phyloP scores from a whole-genome alignment of 2,113 vertebrate genomes.

The Delphinapterus leucas region DNA sequence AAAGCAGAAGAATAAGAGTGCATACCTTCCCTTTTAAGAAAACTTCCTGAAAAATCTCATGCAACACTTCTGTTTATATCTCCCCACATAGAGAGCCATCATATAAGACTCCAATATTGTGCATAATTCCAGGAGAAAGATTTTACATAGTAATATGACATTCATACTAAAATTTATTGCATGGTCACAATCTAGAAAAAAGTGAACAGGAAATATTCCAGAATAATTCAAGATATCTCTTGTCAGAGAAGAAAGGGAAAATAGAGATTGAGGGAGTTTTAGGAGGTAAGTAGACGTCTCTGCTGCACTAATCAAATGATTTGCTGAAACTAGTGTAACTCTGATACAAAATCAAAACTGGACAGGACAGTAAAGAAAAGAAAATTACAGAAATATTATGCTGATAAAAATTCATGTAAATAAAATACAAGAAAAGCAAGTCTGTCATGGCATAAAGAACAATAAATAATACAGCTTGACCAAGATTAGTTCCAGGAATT shows the following conservation, averaged over 20 bases:
- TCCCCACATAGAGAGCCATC: background rate
- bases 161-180: background rate
- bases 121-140: background rate
- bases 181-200: background rate
- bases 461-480: background rate
- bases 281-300: background rate
- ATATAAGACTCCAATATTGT: background rate
- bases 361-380: background rate
- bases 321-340: background rate
- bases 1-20: background rate
- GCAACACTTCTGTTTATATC: background rate
- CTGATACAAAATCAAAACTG: background rate
- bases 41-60: background rate
- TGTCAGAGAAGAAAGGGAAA: background rate
- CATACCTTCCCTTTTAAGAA: background rate
- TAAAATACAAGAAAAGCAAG: background rate
- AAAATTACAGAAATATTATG: background rate
- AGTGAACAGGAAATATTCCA: background rate
- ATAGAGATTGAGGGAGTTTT: background rate
- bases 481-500: background rate
- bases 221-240: background rate
- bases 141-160: background rate
- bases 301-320: background rate
- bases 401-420: background rate
- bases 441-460: background rate